Percentiles rank a stretch among this genome's conserved stretches.
Conservation (phyloP, 2,113 vertebrate species). For the Gadus chalcogrammus region DNA sequence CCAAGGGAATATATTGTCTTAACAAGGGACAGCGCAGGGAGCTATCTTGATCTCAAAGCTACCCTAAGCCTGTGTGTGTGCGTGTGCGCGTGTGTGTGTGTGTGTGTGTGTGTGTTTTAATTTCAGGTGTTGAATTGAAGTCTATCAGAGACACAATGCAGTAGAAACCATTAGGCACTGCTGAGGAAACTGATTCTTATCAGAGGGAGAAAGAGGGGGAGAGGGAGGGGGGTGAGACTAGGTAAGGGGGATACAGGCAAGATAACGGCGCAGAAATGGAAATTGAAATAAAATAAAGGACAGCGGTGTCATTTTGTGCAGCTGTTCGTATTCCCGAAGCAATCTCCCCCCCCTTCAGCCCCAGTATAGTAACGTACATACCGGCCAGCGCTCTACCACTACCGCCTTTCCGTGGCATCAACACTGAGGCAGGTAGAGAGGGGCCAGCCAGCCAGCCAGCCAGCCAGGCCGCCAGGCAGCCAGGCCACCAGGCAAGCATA, state of each 20-base stretch:
- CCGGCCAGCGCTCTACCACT: not conserved
- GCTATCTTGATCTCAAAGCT: not conserved
- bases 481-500: slow-evolving; percentile 52
- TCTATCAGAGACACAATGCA: slow-evolving; percentile 5
- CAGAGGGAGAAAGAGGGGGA: not conserved
- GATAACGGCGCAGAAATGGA: not conserved
- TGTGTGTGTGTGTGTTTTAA: slow-evolving; percentile 2
- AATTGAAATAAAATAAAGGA: slow-evolving; percentile 7
- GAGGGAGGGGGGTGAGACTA: not conserved
- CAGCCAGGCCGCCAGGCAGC: slow-evolving; percentile 40
- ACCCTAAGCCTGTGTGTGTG: not conserved
- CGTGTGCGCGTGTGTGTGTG: not conserved
- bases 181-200: slow-evolving; percentile 14
- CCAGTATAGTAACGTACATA: no score
- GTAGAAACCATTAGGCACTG: slow-evolving; percentile 13
- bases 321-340: not conserved
- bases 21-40: not conserved
- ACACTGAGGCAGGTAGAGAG: no score
- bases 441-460: slow-evolving; percentile 12
- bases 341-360: not conserved
- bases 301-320: slow-evolving; percentile 7
- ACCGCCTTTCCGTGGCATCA: not conserved
- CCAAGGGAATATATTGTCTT: not conserved
- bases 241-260: not conserved
- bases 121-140: not conserved